phyloP scores from a whole-genome alignment of 1,140 invertebrate genomes.

The Leptinotarsa texana region DNA sequence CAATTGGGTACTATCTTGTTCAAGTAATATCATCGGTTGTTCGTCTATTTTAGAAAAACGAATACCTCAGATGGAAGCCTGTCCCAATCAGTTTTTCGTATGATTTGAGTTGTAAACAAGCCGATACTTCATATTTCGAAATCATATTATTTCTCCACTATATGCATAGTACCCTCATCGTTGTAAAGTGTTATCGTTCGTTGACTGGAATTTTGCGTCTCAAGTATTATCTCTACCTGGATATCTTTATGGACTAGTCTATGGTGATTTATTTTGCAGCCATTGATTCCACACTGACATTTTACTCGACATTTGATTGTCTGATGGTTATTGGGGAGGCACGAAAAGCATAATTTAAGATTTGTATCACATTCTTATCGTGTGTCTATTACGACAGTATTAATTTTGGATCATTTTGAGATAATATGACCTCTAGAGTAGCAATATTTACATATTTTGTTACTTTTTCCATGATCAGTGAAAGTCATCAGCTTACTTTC shows the following conservation, averaged over 20 bases:
- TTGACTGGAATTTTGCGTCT: background rate
- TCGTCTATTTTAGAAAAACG: background rate
- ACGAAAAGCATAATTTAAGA: background rate
- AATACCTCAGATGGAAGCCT: background rate
- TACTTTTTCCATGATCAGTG: background rate
- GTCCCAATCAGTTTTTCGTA: background rate
- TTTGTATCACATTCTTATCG: background rate
- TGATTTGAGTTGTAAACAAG: background rate
- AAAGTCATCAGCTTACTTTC: background rate
- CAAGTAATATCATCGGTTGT: background rate
- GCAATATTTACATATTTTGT: background rate
- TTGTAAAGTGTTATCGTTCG: background rate
- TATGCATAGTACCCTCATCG: background rate
- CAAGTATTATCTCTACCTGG: background rate
- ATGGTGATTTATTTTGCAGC: background rate
- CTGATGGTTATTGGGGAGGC: background rate
- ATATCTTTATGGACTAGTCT: background rate
- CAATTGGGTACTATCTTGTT: background rate
- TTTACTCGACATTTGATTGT: background rate
- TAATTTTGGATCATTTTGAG: background rate
- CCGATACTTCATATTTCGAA: background rate
- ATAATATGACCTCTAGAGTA: background rate
- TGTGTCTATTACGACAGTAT: background rate
- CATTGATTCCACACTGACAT: background rate
- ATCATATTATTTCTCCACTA: background rate